Base-by-base conservation (phyloP, 2,888 invertebrate genomes). In the Tetranychus truncatus region DNA sequence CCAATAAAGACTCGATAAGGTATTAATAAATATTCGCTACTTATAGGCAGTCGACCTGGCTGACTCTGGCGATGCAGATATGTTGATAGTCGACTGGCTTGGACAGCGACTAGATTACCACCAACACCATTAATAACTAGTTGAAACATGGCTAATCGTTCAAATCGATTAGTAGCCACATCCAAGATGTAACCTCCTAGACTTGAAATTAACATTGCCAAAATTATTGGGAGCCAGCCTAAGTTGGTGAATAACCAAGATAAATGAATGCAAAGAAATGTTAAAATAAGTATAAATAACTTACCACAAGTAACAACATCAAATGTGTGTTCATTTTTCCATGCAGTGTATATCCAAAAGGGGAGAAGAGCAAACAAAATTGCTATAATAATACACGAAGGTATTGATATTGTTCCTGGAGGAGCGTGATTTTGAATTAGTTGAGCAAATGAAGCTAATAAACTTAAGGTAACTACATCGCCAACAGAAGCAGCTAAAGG, bases 401-500 rank as follows among this genome's bases (percentile, higher is more conserved):
- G 46, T 20, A 45, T 18, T 55, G 55, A 55, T 55, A 15, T 55
- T 9, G 21, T 24, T 11, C 69, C 69, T 18, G 55, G 20, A 21
- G 20, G 9, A 6, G 20, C 18, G 65, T 65, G 45, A n/a, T 20
- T 9, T 11, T 69, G 69, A 11, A 24, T 24, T 9, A 20, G n/a
- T 5, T 69, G 34, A 69, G 34, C 20, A 24, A 69, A 69, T 6
- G 34, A 20, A 67, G 93, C 89, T 74, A 94, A 86, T 76, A 92
- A 86, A 77, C 90, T 88, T 80, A 94, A 85, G 8, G 93, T 93
- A 75, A 90, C 91, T 77, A 94, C 85, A 84, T 95, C 94, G 72
- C 94, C 94, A 75, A 94, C 85, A 81, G 91, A 91, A 74, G 93
- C 92, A 45, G 94, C 94, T 79, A 95, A 91, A 7, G 94, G 94